These are phyloP conservation scores for Lymantria monacha DNA, from an alignment of 2,888 invertebrate species.

Conservation along the genomic window DNA sequence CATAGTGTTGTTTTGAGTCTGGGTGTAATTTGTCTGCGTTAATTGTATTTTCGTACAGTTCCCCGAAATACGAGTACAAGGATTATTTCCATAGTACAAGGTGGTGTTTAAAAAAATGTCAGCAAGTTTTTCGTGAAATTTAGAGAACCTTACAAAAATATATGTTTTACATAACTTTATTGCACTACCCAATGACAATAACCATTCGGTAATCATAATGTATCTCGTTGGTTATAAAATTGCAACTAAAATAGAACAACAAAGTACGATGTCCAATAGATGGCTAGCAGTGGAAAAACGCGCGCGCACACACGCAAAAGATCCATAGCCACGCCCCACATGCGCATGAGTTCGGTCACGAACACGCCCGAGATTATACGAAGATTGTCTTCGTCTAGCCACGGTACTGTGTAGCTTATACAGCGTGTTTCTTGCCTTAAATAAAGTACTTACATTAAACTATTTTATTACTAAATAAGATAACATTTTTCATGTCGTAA, in stretches of 20 bases:
- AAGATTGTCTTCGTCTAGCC: conserved; percentile 70
- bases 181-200: neutral
- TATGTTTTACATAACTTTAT: too few relatives aligned
- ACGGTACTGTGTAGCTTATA: conserved; percentile 34
- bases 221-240: conserved; percentile 17
- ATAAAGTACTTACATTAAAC: too few relatives aligned
- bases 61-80: too few relatives aligned
- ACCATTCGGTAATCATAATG: conserved; percentile 1
- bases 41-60: too few relatives aligned
- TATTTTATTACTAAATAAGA: too few relatives aligned
- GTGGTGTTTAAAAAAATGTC: too few relatives aligned
- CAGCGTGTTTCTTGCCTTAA: conserved; percentile 18
- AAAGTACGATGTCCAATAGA: conserved; percentile 12
- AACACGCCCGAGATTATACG: conserved; percentile 63
- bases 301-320: conserved; percentile 38
- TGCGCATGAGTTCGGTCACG: conserved; percentile 67
- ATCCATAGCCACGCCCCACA: conserved; percentile 48
- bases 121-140: too few relatives aligned
- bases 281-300: conserved; percentile 48
- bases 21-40: too few relatives aligned
- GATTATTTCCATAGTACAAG: too few relatives aligned
- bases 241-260: conserved; percentile 19
- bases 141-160: too few relatives aligned
- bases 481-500: too few relatives aligned
- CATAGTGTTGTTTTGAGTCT: too few relatives aligned